These are phyloP conservation scores for Aepyceros melampus DNA, from an alignment of 2,113 vertebrate species.

Conservation along the genomic window DNA sequence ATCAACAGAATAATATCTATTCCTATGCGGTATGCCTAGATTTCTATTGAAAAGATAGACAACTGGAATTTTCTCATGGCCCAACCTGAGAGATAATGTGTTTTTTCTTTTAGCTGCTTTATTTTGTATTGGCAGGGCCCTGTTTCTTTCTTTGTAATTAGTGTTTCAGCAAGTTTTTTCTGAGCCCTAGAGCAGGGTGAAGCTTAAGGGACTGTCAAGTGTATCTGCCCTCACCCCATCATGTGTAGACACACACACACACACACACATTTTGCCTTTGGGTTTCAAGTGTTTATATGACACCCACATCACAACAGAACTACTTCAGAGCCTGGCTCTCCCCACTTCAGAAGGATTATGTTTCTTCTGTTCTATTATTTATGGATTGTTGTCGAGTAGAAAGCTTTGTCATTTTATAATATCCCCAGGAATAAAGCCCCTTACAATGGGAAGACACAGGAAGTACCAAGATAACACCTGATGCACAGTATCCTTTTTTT, in stretches of 20 bases:
- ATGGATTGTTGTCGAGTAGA: conserved; percentile 16
- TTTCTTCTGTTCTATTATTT: conserved; percentile 44
- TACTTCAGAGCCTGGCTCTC: background rate
- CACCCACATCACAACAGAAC: background rate
- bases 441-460: background rate
- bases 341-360: background rate
- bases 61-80: background rate
- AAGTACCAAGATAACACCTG: background rate
- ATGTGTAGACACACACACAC: background rate
- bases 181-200: background rate
- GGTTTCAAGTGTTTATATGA: background rate
- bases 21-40: background rate
- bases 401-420: background rate
- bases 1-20: background rate
- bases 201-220: background rate
- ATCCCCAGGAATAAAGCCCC: conserved; percentile 11
- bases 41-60: background rate
- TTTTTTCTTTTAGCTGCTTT: background rate
- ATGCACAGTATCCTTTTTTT: background rate
- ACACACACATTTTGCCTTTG: background rate
- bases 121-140: background rate
- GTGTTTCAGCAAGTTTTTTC: background rate
- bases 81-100: background rate
- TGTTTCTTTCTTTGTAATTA: background rate
- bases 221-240: accelerated